phyloP scores from a whole-genome alignment of 2,113 vertebrate genomes.

The Apteryx mantelli region DNA sequence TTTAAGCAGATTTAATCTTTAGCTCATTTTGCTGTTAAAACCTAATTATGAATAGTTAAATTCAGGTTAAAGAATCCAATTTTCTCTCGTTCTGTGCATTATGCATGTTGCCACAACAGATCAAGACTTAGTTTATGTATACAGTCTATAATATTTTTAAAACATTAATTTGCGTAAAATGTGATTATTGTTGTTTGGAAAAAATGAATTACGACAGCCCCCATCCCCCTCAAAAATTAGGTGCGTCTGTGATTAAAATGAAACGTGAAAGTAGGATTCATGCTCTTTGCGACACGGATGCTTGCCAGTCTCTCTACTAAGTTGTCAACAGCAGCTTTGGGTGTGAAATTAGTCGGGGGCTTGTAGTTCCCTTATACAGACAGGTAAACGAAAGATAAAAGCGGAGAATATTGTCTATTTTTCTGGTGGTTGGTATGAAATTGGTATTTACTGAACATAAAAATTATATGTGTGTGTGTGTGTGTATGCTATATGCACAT shows the following conservation, averaged over 20 bases:
- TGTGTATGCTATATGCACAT: neutral
- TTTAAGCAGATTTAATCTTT: neutral
- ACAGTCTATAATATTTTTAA: neutral
- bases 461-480: neutral
- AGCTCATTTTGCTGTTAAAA: neutral
- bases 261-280: neutral
- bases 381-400: neutral
- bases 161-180: neutral
- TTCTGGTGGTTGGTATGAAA: neutral
- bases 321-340: neutral
- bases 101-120: neutral
- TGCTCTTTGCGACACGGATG: neutral
- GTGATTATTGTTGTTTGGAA: neutral
- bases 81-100: neutral
- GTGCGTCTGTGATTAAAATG: neutral
- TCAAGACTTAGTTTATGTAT: neutral
- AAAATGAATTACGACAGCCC: neutral
- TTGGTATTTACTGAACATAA: neutral
- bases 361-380: neutral
- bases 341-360: neutral
- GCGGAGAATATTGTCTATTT: neutral
- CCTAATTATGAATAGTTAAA: neutral
- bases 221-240: neutral
- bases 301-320: neutral
- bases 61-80: neutral